These are phyloP conservation scores for Micrastur ruficollis DNA, from an alignment of 2,797 vertebrate species.

Conservation along the genomic window DNA sequence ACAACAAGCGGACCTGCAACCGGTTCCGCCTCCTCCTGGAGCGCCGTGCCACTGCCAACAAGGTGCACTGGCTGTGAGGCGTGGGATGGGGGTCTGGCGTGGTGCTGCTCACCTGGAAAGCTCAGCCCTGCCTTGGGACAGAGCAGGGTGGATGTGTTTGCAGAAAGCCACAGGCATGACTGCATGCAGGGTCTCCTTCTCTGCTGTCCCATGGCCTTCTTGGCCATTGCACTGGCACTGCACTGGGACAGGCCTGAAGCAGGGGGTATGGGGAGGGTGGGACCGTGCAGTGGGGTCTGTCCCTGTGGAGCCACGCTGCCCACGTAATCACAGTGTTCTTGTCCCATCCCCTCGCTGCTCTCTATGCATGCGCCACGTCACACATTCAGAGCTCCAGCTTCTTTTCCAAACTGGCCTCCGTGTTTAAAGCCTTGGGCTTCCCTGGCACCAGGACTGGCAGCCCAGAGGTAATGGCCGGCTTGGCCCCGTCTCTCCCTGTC, in stretches of 20 bases:
- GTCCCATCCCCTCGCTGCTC: not conserved
- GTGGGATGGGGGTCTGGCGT: fast-evolving
- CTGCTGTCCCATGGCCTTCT: fast-evolving
- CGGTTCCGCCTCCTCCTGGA: conserved; percentile 93
- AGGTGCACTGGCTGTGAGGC: conserved; percentile 72
- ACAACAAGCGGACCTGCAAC: conserved; percentile 93
- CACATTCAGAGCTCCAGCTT: conserved; percentile 81
- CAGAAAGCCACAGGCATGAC: fast-evolving
- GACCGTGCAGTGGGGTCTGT: fast-evolving
- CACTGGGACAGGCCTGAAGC: not conserved
- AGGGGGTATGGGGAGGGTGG: not conserved
- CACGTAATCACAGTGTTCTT: conserved; percentile 34
- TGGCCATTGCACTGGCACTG: fast-evolving
- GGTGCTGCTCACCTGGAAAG: fast-evolving
- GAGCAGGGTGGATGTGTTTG: not conserved
- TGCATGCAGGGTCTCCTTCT: not conserved
- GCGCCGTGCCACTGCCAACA: conserved; percentile 77
- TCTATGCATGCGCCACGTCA: conserved; percentile 13
- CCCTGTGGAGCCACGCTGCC: not conserved
- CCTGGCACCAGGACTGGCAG: conserved; percentile 74
- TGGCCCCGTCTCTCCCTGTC: not conserved
- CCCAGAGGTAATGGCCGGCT: conserved; percentile 81
- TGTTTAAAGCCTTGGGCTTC: conserved; percentile 84
- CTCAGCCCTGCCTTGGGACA: not conserved
- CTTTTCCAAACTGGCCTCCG: conserved; percentile 85